Evolutionary conservation across 2,797 vertebrate genomes (phyloP).

Genomic region (Smutsia gigantea): DNA sequence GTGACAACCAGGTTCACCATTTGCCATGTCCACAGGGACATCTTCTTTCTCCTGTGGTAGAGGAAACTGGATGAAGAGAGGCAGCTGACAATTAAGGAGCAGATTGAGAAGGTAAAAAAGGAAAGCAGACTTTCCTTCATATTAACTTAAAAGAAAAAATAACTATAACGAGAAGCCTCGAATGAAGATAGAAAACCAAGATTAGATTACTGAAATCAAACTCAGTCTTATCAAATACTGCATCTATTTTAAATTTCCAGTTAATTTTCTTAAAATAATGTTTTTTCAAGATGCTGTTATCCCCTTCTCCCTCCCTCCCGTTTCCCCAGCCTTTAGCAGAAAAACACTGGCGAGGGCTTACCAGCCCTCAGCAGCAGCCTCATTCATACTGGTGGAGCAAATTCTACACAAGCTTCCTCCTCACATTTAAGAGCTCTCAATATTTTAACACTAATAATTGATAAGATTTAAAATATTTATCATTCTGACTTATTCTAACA

Average conservation of each 20-base stretch:
- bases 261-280: conserved; percentile 43
- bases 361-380: not conserved
- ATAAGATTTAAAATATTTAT: not conserved
- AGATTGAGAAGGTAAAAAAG: not conserved
- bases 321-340: not conserved
- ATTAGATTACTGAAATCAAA: conserved; percentile 15
- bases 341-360: not conserved
- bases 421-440: conserved; percentile 14
- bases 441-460: conserved; percentile 11
- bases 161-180: not conserved
- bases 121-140: not conserved
- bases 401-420: not conserved
- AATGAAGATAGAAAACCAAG: not conserved
- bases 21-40: conserved; percentile 94
- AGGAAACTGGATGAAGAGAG: conserved; percentile 56
- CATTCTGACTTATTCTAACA: conserved; percentile 48
- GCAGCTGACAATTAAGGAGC: conserved; percentile 54
- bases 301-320: not conserved
- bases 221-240: not conserved
- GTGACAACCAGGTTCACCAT: conserved; percentile 96
- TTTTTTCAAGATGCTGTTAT: conserved; percentile 23
- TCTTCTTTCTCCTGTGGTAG: conserved; percentile 95
- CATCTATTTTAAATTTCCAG: conserved; percentile 42
- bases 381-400: not conserved
- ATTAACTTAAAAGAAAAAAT: conserved; percentile 35